Evolutionary conservation across 2,113 vertebrate species (phyloP).

Genomic region (Engystomops pustulosus): DNA sequence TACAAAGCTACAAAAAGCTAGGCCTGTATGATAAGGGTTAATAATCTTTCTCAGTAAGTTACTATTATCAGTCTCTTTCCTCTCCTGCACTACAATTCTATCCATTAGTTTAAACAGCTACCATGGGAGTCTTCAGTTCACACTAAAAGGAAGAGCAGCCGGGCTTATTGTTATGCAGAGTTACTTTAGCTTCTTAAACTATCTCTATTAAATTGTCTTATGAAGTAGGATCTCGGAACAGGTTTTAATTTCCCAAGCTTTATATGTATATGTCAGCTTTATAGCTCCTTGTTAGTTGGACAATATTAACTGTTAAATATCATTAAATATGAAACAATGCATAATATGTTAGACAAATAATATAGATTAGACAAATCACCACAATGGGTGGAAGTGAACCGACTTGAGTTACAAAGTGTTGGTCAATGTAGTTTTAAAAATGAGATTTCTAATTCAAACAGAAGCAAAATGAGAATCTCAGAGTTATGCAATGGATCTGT

Average conservation of each 20-base stretch:
- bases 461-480: background rate
- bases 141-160: slow-evolving; percentile 9
- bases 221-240: background rate
- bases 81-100: background rate
- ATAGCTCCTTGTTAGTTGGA: background rate
- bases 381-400: background rate
- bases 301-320: background rate
- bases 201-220: slow-evolving; percentile 23
- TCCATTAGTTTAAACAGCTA: slow-evolving; percentile 43
- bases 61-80: slow-evolving; percentile 31
- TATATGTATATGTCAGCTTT: slow-evolving; percentile 11
- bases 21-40: slow-evolving; percentile 23
- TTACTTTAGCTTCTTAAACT: slow-evolving; percentile 13
- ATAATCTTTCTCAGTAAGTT: slow-evolving; percentile 3
- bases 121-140: slow-evolving; percentile 37
- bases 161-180: background rate
- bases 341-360: background rate
- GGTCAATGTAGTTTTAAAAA: background rate
- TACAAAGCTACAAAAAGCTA: background rate
- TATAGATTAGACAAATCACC: background rate
- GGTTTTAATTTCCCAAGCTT: background rate
- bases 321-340: background rate
- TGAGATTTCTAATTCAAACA: background rate
- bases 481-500: too few species aligned
- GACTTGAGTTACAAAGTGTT: background rate